Conservation (phyloP, 2,113 vertebrate genomes). For the Furnarius figulus region DNA sequence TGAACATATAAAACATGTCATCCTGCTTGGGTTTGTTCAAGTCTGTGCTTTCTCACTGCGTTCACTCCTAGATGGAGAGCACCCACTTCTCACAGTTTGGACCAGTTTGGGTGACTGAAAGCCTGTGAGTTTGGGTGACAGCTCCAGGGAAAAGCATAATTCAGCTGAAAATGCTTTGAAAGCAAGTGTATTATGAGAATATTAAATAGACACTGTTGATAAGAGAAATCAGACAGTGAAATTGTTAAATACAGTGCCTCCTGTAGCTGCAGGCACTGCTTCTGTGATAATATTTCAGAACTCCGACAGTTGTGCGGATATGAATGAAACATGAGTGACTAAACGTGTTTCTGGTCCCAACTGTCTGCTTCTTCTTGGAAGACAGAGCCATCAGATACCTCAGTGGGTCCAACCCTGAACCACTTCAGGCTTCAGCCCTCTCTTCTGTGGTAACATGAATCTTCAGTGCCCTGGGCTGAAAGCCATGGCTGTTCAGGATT, state of each 20-base stretch:
- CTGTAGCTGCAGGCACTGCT: neutral
- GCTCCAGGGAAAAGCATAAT: neutral
- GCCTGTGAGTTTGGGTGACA: neutral
- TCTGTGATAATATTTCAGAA: neutral
- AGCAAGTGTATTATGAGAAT: neutral
- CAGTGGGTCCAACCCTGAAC: neutral
- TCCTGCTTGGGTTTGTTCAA: neutral
- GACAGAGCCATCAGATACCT: neutral
- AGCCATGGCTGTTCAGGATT: neutral
- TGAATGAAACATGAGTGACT: neutral
- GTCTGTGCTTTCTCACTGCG: neutral
- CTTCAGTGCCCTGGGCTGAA: neutral
- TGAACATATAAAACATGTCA: rapidly evolving
- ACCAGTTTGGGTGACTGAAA: neutral
- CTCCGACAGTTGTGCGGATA: neutral
- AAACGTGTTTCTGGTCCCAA: neutral
- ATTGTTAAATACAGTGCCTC: neutral
- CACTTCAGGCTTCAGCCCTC: neutral
- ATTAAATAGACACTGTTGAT: neutral
- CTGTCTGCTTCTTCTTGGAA: neutral
- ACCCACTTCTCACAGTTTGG: neutral
- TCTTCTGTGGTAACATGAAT: neutral
- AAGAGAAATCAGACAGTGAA: neutral
- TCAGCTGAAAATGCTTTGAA: neutral
- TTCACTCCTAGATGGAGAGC: neutral